These are phyloP conservation scores for Epizoanthus stellaris DNA, from an alignment of 92 coral and sea anemone genomes.

Conservation along the genomic window DNA sequence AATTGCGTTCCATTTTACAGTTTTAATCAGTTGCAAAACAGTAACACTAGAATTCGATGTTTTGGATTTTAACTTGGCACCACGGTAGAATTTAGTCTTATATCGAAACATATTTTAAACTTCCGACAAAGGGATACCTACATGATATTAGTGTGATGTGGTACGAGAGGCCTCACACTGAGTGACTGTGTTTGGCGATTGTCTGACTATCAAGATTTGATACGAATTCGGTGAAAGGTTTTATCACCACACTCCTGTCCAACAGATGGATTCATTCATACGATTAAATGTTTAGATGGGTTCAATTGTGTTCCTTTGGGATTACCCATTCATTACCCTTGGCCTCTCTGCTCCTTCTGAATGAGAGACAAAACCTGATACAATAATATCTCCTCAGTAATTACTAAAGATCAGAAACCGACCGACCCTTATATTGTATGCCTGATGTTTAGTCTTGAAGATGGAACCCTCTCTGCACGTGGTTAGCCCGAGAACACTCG, in stretches of 20 bases:
- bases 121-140: neutral
- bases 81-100: neutral
- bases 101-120: neutral
- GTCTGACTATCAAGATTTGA: conserved; percentile 20
- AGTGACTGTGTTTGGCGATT: conserved; percentile 1
- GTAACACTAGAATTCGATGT: too few relatives aligned
- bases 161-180: conserved; percentile 15
- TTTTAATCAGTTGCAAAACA: neutral
- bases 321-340: neutral
- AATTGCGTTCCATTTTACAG: neutral
- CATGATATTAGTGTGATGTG: neutral
- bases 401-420: conserved; percentile 17
- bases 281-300: neutral
- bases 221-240: neutral
- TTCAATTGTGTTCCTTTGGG: neutral
- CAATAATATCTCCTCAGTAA: conserved; percentile 8
- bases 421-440: conserved; percentile 11
- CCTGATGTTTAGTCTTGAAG: neutral
- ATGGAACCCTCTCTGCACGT: conserved; percentile 5
- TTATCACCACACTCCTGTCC: conserved; percentile 2
- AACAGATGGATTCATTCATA: conserved; percentile 47
- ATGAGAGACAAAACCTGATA: conserved; percentile 21
- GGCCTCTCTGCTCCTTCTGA: neutral
- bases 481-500: conserved; percentile 33
- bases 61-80: neutral